phyloP scores from a whole-genome alignment of 1,140 invertebrate species.

The Stegodyphus dumicola region DNA sequence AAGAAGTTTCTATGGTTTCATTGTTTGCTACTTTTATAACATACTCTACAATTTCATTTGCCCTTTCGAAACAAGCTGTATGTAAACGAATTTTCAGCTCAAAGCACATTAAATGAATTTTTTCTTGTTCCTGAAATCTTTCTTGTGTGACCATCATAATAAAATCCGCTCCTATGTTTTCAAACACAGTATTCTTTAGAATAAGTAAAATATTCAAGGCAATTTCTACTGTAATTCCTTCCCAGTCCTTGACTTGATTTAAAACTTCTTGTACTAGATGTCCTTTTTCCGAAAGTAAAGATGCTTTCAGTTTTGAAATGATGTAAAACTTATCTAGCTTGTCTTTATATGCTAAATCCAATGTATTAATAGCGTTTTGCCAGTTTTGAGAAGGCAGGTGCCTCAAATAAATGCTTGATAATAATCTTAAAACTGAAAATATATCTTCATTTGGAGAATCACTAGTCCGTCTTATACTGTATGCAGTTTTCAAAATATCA shows the following conservation, averaged over 20 bases:
- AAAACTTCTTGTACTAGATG: constrained; percentile 4
- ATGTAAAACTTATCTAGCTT: neutral
- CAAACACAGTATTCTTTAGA: neutral
- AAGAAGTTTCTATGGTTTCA: neutral
- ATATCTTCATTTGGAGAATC: neutral
- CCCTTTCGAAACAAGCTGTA: neutral
- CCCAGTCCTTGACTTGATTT: neutral
- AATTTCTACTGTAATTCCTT: neutral
- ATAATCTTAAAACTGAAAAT: neutral
- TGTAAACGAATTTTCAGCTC: constrained; percentile 11
- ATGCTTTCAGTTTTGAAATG: neutral
- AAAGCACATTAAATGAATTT: neutral
- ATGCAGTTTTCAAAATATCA: neutral
- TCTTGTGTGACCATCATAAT: neutral
- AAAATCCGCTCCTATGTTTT: neutral
- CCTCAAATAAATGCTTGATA: neutral
- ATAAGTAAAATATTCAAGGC: neutral
- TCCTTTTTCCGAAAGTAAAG: constrained; percentile 2
- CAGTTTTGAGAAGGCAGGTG: neutral
- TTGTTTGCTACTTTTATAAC: constrained; percentile 5
- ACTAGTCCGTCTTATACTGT: neutral
- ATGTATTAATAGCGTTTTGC: neutral
- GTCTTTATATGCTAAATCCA: neutral
- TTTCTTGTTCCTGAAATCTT: neutral
- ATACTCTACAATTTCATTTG: neutral